Evolutionary conservation across 2,888 invertebrate genomes (phyloP).

Genomic region (Meteorus cinctellus): DNA sequence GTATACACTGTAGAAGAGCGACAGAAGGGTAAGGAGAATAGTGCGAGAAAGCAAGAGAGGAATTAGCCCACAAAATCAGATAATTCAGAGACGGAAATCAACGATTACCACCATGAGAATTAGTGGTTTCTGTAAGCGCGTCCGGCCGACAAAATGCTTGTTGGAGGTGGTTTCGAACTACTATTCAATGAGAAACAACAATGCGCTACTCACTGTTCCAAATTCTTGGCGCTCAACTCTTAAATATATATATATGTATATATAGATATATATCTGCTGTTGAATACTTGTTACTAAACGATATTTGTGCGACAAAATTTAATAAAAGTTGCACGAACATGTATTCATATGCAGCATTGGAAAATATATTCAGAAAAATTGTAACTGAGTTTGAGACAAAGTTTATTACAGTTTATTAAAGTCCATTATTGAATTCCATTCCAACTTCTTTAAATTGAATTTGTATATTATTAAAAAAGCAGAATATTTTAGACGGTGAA

Average conservation of each 20-base stretch:
- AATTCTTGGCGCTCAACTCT: neutral
- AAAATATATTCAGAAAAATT: too few relatives aligned
- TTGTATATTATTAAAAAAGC: too few relatives aligned
- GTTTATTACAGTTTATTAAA: too few relatives aligned
- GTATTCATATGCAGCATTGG: too few relatives aligned
- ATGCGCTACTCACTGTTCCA: neutral
- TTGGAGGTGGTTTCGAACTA: neutral
- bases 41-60: conserved; percentile 29
- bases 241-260: too few relatives aligned
- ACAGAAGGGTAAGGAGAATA: conserved; percentile 15
- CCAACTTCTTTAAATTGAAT: too few relatives aligned
- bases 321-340: too few relatives aligned
- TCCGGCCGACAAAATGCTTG: conserved; percentile 44
- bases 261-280: too few relatives aligned
- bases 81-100: conserved; percentile 65
- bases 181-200: conserved; percentile 27
- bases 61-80: conserved; percentile 53
- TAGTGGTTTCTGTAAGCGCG: conserved; percentile 60
- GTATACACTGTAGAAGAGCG: neutral
- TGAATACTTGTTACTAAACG: too few relatives aligned
- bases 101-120: conserved; percentile 63
- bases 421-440: too few relatives aligned
- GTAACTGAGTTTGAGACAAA: neutral
- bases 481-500: too few relatives aligned
- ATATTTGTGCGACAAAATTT: too few relatives aligned